phyloP scores from a whole-genome alignment of 2,797 vertebrate species.

The Cuniculus paca region DNA sequence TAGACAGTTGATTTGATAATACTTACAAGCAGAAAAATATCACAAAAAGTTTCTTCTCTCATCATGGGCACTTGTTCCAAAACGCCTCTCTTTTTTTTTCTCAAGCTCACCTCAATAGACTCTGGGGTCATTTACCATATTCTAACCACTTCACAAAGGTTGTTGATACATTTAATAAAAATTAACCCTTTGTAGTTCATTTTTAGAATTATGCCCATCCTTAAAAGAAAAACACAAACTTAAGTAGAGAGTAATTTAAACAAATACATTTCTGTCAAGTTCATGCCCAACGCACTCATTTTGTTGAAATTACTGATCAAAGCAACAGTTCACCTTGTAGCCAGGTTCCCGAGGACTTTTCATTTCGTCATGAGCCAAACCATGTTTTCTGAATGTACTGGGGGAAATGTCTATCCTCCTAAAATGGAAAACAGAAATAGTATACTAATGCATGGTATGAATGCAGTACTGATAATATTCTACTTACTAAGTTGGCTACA shows the following conservation, averaged over 20 bases:
- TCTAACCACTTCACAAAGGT: slow-evolving; percentile 97
- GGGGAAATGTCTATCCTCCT: slow-evolving; percentile 99
- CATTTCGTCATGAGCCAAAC: slow-evolving; percentile 97
- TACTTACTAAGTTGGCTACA: background rate
- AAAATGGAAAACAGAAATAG: slow-evolving; percentile 72
- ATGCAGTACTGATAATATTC: background rate
- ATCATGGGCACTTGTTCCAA: slow-evolving; percentile 97
- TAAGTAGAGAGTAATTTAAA: slow-evolving; percentile 96
- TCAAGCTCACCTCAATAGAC: slow-evolving; percentile 97
- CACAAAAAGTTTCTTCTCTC: slow-evolving; percentile 97
- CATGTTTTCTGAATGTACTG: slow-evolving; percentile 99
- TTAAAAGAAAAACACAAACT: slow-evolving; percentile 97
- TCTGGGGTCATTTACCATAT: slow-evolving; percentile 97
- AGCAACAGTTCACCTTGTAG: slow-evolving; percentile 96
- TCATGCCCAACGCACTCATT: slow-evolving; percentile 96
- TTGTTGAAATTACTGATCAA: slow-evolving; percentile 90
- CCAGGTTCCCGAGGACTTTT: slow-evolving; percentile 97
- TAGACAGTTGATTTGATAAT: slow-evolving; percentile 94
- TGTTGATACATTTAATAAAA: slow-evolving; percentile 97
- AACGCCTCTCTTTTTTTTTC: slow-evolving; percentile 97
- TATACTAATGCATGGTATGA: slow-evolving; percentile 22
- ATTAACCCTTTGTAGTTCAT: slow-evolving; percentile 97
- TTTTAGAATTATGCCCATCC: slow-evolving; percentile 97
- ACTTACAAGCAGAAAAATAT: slow-evolving; percentile 98
- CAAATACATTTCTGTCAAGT: slow-evolving; percentile 93